A percentile compares a stretch with the other conserved stretches of the same genome.
Conservation (phyloP, 2,888 invertebrate species). For the Heliconius charithonia region DNA sequence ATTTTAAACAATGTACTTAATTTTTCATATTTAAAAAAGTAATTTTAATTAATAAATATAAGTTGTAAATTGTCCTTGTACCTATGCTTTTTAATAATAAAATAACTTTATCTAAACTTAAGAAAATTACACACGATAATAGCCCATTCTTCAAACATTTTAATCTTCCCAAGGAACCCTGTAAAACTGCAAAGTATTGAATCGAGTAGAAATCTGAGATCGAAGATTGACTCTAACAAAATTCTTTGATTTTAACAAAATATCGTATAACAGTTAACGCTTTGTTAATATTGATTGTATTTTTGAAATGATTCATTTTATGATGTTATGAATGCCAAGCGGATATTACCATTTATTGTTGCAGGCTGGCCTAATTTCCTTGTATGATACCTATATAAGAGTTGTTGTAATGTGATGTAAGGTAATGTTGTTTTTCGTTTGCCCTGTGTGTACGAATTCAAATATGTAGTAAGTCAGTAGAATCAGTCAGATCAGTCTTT, state of each 20-base stretch:
- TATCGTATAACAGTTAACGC: not conserved
- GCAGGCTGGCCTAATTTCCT: constrained; percentile 8
- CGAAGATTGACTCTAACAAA: not conserved
- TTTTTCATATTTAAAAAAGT: too few relatives aligned
- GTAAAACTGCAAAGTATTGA: too few relatives aligned
- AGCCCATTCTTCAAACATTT: too few relatives aligned
- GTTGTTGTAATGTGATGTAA: not conserved
- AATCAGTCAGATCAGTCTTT: too few relatives aligned
- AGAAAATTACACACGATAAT: too few relatives aligned
- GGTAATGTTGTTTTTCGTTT: not conserved
- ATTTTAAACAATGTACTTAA: too few relatives aligned
- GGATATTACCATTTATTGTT: constrained; percentile 15
- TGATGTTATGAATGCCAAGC: not conserved
- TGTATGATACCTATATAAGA: not conserved
- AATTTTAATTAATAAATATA: too few relatives aligned
- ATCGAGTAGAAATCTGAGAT: too few relatives aligned
- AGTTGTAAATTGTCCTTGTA: too few relatives aligned
- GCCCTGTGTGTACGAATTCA: not conserved
- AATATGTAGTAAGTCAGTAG: not conserved
- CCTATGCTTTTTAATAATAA: too few relatives aligned
- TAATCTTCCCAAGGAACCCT: too few relatives aligned
- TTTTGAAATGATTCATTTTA: constrained; percentile 1
- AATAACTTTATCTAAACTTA: too few relatives aligned
- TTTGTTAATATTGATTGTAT: not conserved
- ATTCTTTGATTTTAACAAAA: not conserved